Percentiles rank a stretch among this genome's conserved stretches.
Conservation (phyloP, 2,888 invertebrate genomes). For the Campaea margaritaria region DNA sequence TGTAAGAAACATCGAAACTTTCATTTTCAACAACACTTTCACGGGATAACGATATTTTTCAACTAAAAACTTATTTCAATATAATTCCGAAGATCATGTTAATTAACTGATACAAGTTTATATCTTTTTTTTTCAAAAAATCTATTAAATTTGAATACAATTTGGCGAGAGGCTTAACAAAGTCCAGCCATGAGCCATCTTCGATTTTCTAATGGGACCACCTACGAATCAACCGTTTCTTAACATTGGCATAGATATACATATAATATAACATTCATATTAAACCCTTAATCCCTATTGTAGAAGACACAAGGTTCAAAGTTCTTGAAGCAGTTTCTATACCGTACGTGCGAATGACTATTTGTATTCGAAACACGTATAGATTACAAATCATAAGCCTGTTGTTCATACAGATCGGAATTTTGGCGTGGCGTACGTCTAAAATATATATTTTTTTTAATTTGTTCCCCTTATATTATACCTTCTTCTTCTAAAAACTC, state of each 20-base stretch:
- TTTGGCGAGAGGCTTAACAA: neutral
- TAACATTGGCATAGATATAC: conserved; percentile 36
- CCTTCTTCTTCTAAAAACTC: no score
- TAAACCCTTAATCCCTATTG: conserved; percentile 9
- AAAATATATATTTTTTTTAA: no score
- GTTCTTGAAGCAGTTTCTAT: conserved; percentile 2
- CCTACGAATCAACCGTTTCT: conserved; percentile 22
- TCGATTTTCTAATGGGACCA: conserved; percentile 24
- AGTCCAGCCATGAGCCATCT: conserved; percentile 15
- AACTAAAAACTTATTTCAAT: no score
- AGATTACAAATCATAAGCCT: conserved; percentile 29
- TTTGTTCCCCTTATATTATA: no score
- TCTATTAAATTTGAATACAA: neutral
- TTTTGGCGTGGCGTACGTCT: conserved; percentile 8
- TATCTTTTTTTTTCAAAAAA: neutral
- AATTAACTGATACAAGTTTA: no score
- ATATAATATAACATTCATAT: neutral
- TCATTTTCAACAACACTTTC: neutral
- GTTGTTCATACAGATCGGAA: conserved; percentile 25
- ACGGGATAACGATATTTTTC: no score
- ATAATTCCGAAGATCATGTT: no score
- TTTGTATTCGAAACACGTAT: conserved; percentile 41
- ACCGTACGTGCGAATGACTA: conserved; percentile 5
- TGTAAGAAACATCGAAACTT: no score
- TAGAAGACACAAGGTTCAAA: neutral